Percentiles rank a stretch among this genome's conserved stretches.
These are phyloP conservation scores for Torymus tubicola DNA, from an alignment of 2,888 invertebrate genomes.

Conservation along the genomic window DNA sequence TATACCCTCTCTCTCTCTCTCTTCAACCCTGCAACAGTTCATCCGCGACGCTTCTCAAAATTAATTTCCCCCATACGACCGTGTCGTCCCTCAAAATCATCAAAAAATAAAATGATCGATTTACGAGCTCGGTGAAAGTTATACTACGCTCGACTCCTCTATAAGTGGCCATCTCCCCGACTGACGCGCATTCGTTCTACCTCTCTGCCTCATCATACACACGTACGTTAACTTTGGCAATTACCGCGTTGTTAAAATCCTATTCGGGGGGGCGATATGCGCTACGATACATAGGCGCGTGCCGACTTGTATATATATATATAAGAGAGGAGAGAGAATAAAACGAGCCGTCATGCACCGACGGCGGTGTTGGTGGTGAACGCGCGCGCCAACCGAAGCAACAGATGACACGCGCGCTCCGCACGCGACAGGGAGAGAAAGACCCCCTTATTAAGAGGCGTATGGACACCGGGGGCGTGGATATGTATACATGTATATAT, in stretches of 20 bases:
- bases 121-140: slow-evolving; percentile 20
- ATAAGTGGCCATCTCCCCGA: slow-evolving; percentile 25
- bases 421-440: slow-evolving; percentile 9
- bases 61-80: slow-evolving; percentile 33
- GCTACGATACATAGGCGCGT: neutral
- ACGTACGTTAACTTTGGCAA: slow-evolving; percentile 34
- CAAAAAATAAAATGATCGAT: slow-evolving; percentile 47
- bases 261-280: slow-evolving; percentile 30
- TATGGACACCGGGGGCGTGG: slow-evolving; percentile 24
- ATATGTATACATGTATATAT: too few relatives aligned
- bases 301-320: neutral
- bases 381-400: slow-evolving; percentile 56
- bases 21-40: too few relatives aligned
- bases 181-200: slow-evolving; percentile 20
- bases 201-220: neutral
- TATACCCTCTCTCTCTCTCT: too few relatives aligned
- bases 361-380: neutral
- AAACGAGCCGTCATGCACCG: slow-evolving; percentile 38
- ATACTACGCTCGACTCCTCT: neutral
- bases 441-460: slow-evolving; percentile 56
- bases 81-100: neutral
- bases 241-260: slow-evolving; percentile 57
- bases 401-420: slow-evolving; percentile 58
- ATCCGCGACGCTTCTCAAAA: slow-evolving; percentile 17
- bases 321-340: neutral